phyloP scores from a whole-genome alignment of 1,140 invertebrate genomes.

The Bicyclus anynana region DNA sequence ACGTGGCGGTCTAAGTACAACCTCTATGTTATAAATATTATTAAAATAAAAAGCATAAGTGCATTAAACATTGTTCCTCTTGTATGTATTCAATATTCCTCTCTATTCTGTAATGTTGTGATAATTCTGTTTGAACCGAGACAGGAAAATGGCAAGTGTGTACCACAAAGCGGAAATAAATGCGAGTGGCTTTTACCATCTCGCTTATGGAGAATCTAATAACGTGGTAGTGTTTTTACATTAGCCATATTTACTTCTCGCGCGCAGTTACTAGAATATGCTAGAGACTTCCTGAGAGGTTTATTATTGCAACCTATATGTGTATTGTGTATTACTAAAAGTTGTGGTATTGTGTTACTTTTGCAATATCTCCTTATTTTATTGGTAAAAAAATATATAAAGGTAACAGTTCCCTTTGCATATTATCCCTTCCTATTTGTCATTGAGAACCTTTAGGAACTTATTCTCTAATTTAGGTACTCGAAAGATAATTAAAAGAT shows the following conservation, averaged over 20 bases:
- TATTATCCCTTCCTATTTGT: too few species aligned
- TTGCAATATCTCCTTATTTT: too few species aligned
- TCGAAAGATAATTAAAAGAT: too few species aligned
- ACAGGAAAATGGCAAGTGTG: slow-evolving; percentile 1
- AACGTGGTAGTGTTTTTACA: slow-evolving; percentile 7
- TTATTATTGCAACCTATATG: neutral
- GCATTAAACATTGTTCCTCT: too few species aligned
- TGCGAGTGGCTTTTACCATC: slow-evolving; percentile 7
- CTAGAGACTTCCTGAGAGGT: neutral
- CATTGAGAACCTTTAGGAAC: too few species aligned
- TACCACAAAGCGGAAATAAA: slow-evolving; percentile 7
- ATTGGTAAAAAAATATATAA: too few species aligned
- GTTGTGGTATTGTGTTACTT: neutral
- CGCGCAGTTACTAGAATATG: slow-evolving; percentile 1
- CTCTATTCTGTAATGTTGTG: neutral
- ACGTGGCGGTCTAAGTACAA: too few species aligned
- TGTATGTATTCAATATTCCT: neutral
- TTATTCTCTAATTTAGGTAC: too few species aligned
- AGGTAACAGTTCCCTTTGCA: too few species aligned
- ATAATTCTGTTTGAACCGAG: slow-evolving; percentile 1
- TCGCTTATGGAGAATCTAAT: slow-evolving; percentile 5
- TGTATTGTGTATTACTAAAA: neutral
- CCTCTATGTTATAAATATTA: too few species aligned
- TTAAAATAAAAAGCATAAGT: too few species aligned
- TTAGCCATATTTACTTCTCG: slow-evolving; percentile 6